Evolutionary conservation across 2,888 invertebrate species (phyloP), one percentile per base, ranked within the genome.

Genomic region (Drosophila peninsularis): DNA sequence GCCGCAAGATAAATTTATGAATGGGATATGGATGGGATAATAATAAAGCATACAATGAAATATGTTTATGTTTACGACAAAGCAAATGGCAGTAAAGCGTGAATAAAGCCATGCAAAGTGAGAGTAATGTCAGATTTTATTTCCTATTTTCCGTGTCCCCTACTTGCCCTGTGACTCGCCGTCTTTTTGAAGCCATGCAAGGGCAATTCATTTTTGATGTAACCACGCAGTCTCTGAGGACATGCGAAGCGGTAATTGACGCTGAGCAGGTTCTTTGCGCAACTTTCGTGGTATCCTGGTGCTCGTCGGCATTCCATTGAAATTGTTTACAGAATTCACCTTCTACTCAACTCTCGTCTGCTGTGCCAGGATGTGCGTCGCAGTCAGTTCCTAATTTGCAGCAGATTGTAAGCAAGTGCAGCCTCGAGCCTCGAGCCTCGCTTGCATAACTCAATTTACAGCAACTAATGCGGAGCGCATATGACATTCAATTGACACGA

Each of bases 361-460:
- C 21, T 53, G 50, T 75, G 70, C 52, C 37, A 45, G 30, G 5
- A 44, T 21, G 52, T 54, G 55, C 21, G 50, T 65, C 42, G 45
- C 41, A 42, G 49, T 2, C 54, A 30, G 37, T 24, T 19, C 21
- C 55, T 62, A 83, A 80, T 80, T 82, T 68, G 61, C 44, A 56
- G 66, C 64, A 62, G 60, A 70, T 67, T 82, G 88, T 78, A 27
- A 61, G 71, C 53, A 58, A 58, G 34, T 65, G 83, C 53, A 67
- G 45, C 62, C 63, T 69, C 61, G 61, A 67, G 45, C 62, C 63
- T 69, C 61, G 61, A 54, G 50, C 45, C 62, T 50, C 71, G 32
- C 69, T 66, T 67, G 88, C 77, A 79, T 73, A 79, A 82, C 88
- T 80, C 89, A 88, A 85, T 88, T 85, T 89, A 67, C 82, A 73